Conservation (phyloP, 2,888 invertebrate genomes). For the Tenthredo notha region DNA sequence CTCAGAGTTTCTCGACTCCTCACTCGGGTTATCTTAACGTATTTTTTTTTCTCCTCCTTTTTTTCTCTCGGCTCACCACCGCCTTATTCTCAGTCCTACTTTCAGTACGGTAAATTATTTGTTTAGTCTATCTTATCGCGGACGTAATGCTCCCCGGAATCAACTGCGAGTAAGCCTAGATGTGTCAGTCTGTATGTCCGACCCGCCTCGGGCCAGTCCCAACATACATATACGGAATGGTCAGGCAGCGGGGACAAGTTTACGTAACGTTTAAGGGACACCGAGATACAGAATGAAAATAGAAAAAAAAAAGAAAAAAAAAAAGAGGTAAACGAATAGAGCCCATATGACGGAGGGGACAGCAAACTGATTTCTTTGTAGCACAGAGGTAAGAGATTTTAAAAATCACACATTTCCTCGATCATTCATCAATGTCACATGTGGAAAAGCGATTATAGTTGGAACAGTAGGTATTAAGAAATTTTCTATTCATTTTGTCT, state of each 20-base stretch:
- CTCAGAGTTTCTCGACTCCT: background rate
- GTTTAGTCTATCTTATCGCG: constrained; percentile 73
- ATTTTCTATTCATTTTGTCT: background rate
- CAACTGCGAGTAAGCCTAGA: constrained; percentile 49
- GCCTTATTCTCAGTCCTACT: background rate
- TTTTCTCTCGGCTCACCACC: background rate
- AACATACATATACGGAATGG: background rate
- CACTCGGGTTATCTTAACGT: constrained; percentile 67
- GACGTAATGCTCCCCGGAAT: constrained; percentile 66
- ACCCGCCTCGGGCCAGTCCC: constrained; percentile 2
- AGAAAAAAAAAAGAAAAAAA: too few relatives aligned
- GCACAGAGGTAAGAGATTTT: background rate
- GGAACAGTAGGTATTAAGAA: background rate
- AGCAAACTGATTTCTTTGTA: background rate
- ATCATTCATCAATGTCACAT: background rate
- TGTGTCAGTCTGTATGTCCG: background rate
- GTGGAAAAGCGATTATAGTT: background rate
- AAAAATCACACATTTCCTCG: background rate
- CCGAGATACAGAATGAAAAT: background rate
- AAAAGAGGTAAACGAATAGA: background rate
- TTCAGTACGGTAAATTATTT: constrained; percentile 73
- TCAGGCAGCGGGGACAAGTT: background rate
- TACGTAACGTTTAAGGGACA: constrained; percentile 16
- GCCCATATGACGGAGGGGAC: background rate
- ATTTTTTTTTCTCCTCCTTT: background rate